phyloP scores from a whole-genome alignment of 2,888 invertebrate species.

The Eutolmus rufibarbis region DNA sequence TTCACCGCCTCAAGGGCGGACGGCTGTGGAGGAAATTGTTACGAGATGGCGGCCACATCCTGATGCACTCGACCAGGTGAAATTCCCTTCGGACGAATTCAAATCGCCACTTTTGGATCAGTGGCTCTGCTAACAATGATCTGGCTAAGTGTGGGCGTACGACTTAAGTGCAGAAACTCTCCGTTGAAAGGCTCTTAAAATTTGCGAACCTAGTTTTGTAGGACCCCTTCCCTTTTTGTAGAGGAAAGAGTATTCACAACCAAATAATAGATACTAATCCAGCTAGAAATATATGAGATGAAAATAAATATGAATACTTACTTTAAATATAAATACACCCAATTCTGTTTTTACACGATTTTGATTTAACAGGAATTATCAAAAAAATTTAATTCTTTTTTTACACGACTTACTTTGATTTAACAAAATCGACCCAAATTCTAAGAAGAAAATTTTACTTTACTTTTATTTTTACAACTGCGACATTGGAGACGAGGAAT shows the following conservation, averaged over 20 bases:
- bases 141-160: neutral
- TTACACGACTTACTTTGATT: no score
- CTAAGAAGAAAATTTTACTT: no score
- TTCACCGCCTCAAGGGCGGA: neutral
- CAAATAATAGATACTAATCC: neutral
- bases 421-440: no score
- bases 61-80: neutral
- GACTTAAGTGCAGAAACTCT: neutral
- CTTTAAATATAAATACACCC: no score
- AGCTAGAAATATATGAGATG: no score
- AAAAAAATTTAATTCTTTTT: no score
- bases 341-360: no score
- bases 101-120: neutral
- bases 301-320: no score
- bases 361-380: no score
- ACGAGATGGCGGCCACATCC: neutral
- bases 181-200: neutral
- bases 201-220: neutral
- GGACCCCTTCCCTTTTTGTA: neutral
- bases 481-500: no score
- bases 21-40: neutral
- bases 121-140: neutral
- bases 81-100: neutral
- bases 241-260: neutral
- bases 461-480: no score